Evolutionary conservation across 2,797 vertebrate genomes (phyloP).

Genomic region (Aphelocoma californica): DNA sequence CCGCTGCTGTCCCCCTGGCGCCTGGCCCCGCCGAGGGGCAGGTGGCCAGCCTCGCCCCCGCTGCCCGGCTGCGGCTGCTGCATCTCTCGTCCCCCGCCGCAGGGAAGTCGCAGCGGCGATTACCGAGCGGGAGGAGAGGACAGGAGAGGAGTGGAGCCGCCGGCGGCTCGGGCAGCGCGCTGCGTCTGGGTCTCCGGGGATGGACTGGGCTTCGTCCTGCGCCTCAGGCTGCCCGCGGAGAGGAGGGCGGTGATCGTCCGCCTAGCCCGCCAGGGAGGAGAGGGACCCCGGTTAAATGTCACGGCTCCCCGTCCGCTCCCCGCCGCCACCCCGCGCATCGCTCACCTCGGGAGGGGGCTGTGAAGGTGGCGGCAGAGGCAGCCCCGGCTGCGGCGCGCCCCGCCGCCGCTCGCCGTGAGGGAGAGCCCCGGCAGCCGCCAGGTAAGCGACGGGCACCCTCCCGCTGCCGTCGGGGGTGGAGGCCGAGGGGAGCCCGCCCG

Average conservation of each 20-base stretch:
- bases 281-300: conserved; percentile 35
- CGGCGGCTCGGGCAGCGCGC: neutral
- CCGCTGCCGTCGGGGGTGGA: neutral
- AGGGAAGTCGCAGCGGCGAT: neutral
- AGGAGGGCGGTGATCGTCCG: neutral
- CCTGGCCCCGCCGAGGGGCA: neutral
- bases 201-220: conserved; percentile 29
- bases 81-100: neutral
- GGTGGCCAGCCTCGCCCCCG: neutral
- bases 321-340: neutral
- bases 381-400: neutral
- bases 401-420: neutral
- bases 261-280: neutral
- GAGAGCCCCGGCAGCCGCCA: neutral
- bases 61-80: neutral
- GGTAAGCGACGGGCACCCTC: neutral
- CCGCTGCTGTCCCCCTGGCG: neutral
- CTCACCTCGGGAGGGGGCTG: neutral
- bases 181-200: conserved; percentile 1
- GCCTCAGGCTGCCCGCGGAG: neutral
- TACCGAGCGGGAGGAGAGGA: neutral
- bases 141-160: neutral
- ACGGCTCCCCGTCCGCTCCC: neutral
- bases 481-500: neutral
- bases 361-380: conserved; percentile 1